Evolutionary conservation across 92 coral and sea anemone genomes (phyloP).

Genomic region (Palythoa grandiflora): DNA sequence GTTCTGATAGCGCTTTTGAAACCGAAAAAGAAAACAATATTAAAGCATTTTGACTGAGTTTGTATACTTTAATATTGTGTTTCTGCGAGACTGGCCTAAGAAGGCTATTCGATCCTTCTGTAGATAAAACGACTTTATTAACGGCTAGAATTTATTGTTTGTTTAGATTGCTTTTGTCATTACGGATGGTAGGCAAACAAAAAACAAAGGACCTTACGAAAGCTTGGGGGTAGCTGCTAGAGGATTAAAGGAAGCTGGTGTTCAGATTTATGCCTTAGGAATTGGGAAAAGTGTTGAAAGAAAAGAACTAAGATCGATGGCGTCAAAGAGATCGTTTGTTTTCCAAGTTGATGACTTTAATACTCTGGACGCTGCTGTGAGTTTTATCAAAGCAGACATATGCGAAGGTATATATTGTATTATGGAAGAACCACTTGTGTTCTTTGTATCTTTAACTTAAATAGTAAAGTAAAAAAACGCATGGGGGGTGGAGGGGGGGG

Average conservation of each 20-base stretch:
- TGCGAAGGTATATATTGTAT: conserved; percentile 17
- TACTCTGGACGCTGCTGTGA: conserved; percentile 11
- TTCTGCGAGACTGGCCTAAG: background rate
- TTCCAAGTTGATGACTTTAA: conserved; percentile 13
- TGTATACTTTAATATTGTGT: too few species aligned
- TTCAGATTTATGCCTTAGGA: conserved; percentile 23
- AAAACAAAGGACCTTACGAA: conserved; percentile 37
- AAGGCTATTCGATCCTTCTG: background rate
- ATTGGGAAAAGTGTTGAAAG: conserved; percentile 12
- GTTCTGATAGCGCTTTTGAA: background rate
- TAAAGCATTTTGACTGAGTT: background rate
- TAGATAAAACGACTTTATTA: background rate
- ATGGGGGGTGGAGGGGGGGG: too few species aligned
- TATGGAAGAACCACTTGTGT: background rate
- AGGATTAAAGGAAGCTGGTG: conserved; percentile 18
- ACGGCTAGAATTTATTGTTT: background rate
- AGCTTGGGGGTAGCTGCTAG: conserved; percentile 8
- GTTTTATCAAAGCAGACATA: conserved; percentile 1
- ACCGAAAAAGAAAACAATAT: background rate
- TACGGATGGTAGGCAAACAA: conserved; percentile 40
- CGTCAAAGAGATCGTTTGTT: conserved; percentile 15
- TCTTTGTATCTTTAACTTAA: background rate
- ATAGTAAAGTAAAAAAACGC: background rate
- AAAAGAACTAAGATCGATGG: background rate
- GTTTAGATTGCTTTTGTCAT: conserved; percentile 38